phyloP scores from a whole-genome alignment of 2,888 invertebrate species.

The Eristalis pertinax region DNA sequence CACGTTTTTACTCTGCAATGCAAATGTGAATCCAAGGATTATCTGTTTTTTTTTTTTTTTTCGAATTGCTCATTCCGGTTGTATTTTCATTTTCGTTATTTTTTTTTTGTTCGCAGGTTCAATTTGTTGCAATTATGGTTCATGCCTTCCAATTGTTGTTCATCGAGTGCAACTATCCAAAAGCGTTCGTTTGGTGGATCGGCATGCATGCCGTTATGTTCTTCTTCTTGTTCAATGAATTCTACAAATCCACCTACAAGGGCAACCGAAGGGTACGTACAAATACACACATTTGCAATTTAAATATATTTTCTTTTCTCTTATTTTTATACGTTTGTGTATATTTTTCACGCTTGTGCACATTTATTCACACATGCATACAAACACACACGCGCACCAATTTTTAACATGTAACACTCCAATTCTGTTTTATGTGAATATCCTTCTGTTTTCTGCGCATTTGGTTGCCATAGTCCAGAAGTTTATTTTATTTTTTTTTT shows the following conservation, averaged over 20 bases:
- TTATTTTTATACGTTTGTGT: neutral
- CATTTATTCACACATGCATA: constrained; percentile 10
- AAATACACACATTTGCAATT: constrained; percentile 1
- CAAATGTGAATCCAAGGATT: neutral
- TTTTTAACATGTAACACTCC: constrained; percentile 4
- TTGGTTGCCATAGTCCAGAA: neutral
- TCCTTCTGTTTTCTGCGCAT: constrained; percentile 4
- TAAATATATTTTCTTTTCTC: neutral
- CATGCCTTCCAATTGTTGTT: constrained; percentile 96
- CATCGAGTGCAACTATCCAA: constrained; percentile 95
- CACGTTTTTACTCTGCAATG: constrained; percentile 9
- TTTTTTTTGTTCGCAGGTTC: constrained; percentile 84
- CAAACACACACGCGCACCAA: neutral
- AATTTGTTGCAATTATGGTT: constrained; percentile 94
- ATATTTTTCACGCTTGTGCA: constrained; percentile 5
- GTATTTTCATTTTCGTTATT: constrained; percentile 12
- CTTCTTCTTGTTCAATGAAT: constrained; percentile 96
- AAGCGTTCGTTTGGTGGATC: constrained; percentile 97
- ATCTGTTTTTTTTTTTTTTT: neutral
- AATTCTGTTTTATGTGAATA: neutral
- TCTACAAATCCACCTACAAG: constrained; percentile 92
- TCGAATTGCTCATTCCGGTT: neutral
- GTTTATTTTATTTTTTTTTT: neutral
- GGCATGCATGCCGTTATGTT: constrained; percentile 97
- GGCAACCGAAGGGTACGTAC: constrained; percentile 79